Evolutionary conservation across 2,113 vertebrate genomes (phyloP).

Genomic region (Tretioscincus oriximinensis): DNA sequence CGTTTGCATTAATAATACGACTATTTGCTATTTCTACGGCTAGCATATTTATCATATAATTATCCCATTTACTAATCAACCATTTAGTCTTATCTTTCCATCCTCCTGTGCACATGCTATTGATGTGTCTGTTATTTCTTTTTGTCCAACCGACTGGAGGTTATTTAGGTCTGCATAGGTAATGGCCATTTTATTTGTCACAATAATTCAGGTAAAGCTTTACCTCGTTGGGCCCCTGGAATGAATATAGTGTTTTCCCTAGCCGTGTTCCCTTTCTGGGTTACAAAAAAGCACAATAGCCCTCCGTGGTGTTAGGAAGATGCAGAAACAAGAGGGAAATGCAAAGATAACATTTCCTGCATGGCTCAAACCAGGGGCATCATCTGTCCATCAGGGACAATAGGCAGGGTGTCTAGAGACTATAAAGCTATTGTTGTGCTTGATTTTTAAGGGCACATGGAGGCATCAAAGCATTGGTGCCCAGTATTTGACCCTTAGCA

Average conservation of each 20-base stretch:
- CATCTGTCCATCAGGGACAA: neutral
- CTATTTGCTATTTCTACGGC: no score
- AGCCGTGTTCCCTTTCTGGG: neutral
- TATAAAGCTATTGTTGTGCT: neutral
- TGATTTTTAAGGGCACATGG: neutral
- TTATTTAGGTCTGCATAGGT: neutral
- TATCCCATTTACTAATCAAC: no score
- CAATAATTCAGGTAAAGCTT: neutral
- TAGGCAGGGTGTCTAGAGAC: neutral
- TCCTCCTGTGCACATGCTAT: no score
- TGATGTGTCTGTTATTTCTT: no score
- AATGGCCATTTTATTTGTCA: neutral
- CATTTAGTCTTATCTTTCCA: no score
- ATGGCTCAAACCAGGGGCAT: neutral
- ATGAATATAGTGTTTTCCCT: neutral
- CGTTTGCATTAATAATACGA: no score
- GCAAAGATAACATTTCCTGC: neutral
- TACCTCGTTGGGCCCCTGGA: neutral
- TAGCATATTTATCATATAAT: no score
- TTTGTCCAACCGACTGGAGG: neutral
- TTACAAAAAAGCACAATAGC: neutral
- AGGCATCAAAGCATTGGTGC: neutral
- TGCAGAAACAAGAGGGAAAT: neutral
- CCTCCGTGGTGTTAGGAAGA: neutral
- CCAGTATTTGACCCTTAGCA: conserved; percentile 2